These are phyloP conservation scores for Xanthia icteritia DNA, from an alignment of 2,888 invertebrate genomes.

Conservation along the genomic window DNA sequence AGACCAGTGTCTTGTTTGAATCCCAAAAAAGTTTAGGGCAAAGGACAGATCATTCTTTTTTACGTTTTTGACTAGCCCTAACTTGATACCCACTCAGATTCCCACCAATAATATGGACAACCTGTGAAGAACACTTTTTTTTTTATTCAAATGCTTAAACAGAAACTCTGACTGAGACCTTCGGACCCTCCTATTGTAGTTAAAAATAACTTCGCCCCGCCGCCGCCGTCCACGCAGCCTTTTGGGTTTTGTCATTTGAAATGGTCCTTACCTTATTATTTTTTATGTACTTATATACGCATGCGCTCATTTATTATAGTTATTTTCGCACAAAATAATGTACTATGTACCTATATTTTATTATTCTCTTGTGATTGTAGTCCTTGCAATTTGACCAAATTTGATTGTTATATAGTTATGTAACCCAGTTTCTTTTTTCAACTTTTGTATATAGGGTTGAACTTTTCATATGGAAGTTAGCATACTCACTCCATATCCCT, in stretches of 20 bases:
- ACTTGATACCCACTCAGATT: conserved; percentile 3
- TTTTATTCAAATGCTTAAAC: background rate
- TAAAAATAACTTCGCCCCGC: conserved; percentile 21
- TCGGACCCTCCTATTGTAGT: conserved; percentile 3
- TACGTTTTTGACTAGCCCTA: background rate
- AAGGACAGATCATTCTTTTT: background rate
- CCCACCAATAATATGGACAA: background rate
- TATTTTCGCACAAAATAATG: conserved; percentile 9
- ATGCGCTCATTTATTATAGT: conserved; percentile 11
- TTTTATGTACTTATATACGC: conserved; percentile 16
- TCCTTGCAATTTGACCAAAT: conserved; percentile 9
- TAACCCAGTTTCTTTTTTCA: background rate
- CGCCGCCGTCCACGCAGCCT: conserved; percentile 32
- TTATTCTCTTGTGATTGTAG: conserved; percentile 1
- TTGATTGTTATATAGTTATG: background rate
- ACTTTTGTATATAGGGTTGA: background rate
- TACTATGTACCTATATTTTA: background rate
- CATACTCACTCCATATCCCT: background rate
- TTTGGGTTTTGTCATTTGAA: conserved; percentile 31
- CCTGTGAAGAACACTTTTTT: background rate
- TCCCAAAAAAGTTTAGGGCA: background rate
- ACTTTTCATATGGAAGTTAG: background rate
- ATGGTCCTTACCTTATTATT: conserved; percentile 26
- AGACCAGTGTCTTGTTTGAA: background rate
- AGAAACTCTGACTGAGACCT: background rate